Conservation (phyloP, 64 coral and sea anemone genomes). For the Exaiptasia diaphana region DNA sequence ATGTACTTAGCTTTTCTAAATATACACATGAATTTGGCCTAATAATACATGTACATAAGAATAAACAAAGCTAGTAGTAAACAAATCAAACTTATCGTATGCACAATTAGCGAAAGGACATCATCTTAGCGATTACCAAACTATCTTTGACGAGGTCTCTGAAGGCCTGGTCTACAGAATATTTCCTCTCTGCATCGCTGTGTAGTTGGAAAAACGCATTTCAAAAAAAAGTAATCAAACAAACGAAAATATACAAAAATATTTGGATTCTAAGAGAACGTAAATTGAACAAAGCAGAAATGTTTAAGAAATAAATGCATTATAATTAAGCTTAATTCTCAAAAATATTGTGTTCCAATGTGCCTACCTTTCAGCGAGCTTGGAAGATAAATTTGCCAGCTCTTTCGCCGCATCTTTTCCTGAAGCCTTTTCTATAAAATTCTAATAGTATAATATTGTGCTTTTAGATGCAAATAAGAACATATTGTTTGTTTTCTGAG, state of each 20-base stretch:
- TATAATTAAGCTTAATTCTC: neutral
- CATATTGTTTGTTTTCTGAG: neutral
- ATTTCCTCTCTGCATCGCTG: conserved; percentile 74
- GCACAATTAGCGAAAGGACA: no score
- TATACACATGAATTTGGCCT: no score
- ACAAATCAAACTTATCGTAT: no score
- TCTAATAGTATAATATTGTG: neutral
- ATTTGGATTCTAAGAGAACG: no score
- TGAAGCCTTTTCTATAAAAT: neutral
- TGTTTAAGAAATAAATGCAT: neutral
- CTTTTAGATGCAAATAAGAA: neutral
- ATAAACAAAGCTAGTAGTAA: no score
- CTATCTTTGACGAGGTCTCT: conserved; percentile 74
- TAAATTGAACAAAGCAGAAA: no score
- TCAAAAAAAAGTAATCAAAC: no score
- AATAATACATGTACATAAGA: no score
- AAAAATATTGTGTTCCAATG: neutral
- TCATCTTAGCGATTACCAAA: no score
- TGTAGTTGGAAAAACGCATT: no score
- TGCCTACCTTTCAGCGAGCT: neutral
- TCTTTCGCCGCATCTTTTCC: neutral
- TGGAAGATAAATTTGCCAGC: neutral
- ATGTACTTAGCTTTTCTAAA: no score
- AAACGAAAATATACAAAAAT: no score
- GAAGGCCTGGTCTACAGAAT: conserved; percentile 73